These are phyloP conservation scores for Poeciliopsis prolifica DNA, from an alignment of 2,113 vertebrate species.

Conservation along the genomic window DNA sequence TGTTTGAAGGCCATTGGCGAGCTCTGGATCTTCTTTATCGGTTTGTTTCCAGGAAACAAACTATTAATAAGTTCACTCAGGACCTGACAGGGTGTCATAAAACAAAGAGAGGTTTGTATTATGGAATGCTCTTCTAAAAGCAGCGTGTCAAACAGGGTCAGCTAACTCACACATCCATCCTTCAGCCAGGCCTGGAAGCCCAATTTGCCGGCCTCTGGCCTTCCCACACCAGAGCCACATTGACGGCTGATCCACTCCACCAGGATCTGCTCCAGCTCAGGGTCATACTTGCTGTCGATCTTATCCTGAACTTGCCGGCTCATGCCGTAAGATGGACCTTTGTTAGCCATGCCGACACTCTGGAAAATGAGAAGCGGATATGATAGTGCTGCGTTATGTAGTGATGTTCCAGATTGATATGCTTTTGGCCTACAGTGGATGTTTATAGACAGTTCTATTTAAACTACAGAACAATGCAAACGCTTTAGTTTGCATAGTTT, in stretches of 20 bases:
- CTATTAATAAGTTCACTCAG: constrained; percentile 92
- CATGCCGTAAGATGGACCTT: constrained; percentile 94
- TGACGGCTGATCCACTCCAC: constrained; percentile 92
- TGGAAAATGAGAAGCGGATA: constrained; percentile 18
- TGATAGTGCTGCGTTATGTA: no score
- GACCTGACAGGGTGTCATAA: constrained; percentile 77
- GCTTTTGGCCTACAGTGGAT: neutral
- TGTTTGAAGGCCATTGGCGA: constrained; percentile 96
- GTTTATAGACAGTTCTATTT: neutral
- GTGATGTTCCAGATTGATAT: neutral
- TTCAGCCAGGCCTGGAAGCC: constrained; percentile 98
- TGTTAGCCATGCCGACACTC: constrained; percentile 91
- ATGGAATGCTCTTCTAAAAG: neutral
- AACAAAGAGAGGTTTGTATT: neutral
- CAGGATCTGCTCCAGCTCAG: constrained; percentile 90
- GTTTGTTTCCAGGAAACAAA: constrained; percentile 85
- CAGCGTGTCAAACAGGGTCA: neutral
- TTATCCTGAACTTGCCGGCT: constrained; percentile 94
- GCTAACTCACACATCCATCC: constrained; percentile 90
- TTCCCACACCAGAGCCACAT: constrained; percentile 83
- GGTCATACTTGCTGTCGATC: constrained; percentile 96
- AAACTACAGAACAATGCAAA: neutral
- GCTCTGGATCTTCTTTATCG: constrained; percentile 89
- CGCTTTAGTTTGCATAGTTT: neutral
- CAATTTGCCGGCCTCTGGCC: constrained; percentile 86